These are phyloP conservation scores for Mustela nigripes DNA, from an alignment of 2,113 vertebrate species.

Conservation along the genomic window DNA sequence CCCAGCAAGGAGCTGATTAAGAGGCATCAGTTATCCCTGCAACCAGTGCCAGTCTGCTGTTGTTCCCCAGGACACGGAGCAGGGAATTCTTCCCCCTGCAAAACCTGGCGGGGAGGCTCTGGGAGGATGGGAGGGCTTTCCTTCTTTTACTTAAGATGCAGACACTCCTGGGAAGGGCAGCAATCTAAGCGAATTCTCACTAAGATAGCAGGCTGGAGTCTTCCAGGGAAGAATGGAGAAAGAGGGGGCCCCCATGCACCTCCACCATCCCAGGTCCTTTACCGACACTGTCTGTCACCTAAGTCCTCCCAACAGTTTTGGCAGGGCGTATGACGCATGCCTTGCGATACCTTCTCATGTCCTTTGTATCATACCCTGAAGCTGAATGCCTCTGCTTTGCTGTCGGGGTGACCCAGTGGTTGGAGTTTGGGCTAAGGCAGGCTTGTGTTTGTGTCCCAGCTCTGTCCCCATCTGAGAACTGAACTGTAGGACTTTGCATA, in stretches of 20 bases:
- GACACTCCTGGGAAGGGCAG: background rate
- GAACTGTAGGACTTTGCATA: background rate
- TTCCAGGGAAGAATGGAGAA: background rate
- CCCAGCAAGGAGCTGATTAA: background rate
- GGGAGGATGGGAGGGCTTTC: background rate
- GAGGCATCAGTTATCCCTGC: background rate
- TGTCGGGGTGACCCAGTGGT: background rate
- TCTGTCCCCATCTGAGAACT: background rate
- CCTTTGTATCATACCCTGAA: background rate
- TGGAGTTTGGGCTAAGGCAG: background rate
- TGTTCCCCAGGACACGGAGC: background rate
- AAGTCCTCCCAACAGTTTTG: background rate
- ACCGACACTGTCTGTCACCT: background rate
- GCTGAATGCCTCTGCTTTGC: background rate
- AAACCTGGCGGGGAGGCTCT: background rate
- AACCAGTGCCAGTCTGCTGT: background rate
- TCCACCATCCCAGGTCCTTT: background rate
- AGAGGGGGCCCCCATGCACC: no score
- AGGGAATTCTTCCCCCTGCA: background rate
- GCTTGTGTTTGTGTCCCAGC: background rate
- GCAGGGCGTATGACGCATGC: background rate
- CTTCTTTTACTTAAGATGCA: slow-evolving; percentile 13
- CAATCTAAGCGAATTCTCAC: background rate
- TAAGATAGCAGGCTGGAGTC: background rate
- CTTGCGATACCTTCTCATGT: background rate